Evolutionary conservation across 2,797 vertebrate species (phyloP).

Genomic region (Prionace glauca): DNA sequence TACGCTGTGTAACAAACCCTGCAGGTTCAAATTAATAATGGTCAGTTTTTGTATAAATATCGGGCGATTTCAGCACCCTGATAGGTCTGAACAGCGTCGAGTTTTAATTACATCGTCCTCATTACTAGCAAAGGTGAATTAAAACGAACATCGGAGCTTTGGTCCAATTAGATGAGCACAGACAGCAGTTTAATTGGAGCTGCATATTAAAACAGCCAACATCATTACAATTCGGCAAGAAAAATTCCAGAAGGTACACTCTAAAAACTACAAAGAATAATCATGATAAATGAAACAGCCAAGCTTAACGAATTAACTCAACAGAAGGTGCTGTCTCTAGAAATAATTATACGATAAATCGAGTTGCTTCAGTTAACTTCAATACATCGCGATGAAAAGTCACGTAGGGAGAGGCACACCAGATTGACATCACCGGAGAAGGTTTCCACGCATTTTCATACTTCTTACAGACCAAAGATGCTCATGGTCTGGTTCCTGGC

Average conservation of each 20-base stretch:
- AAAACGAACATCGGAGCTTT: background rate
- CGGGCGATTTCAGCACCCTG: too few species aligned
- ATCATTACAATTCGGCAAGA: background rate
- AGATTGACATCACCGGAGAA: background rate
- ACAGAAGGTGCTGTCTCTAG: background rate
- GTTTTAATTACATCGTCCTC: background rate
- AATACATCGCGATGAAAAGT: background rate
- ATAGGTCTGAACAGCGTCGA: background rate
- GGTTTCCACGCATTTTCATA: background rate
- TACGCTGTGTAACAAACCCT: background rate
- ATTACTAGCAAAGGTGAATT: background rate
- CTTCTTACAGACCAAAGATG: background rate
- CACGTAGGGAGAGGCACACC: background rate
- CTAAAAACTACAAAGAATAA: background rate
- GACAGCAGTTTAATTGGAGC: background rate
- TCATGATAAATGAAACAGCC: constrained; percentile 11
- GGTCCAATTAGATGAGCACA: background rate
- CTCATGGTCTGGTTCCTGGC: too few species aligned
- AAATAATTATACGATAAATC: background rate
- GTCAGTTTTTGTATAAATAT: background rate
- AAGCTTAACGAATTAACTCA: background rate
- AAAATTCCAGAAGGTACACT: background rate
- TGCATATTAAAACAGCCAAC: background rate
- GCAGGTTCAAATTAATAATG: background rate
- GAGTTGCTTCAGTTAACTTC: background rate